phyloP scores from a whole-genome alignment of 2,113 vertebrate genomes.

The Noturus placidus region DNA sequence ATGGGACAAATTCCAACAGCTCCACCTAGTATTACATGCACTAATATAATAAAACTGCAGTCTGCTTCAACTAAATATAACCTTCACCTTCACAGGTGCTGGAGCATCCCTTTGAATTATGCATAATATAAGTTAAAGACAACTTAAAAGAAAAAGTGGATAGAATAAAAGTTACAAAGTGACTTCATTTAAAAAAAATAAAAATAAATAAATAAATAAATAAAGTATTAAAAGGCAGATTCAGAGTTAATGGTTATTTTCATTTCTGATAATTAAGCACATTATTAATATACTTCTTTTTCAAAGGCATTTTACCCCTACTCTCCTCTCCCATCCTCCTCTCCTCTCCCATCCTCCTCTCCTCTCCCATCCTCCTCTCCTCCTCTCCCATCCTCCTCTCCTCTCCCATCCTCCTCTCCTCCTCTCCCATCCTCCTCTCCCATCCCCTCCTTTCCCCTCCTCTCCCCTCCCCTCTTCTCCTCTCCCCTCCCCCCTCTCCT shows the following conservation, averaged over 20 bases:
- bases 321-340: not conserved
- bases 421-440: too few species aligned
- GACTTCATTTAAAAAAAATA: not conserved
- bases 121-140: not conserved
- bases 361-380: too few species aligned
- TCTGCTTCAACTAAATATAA: constrained; percentile 12
- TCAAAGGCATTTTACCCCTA: not conserved
- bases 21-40: constrained; percentile 25
- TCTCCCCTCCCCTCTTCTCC: too few species aligned
- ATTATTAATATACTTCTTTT: constrained; percentile 9
- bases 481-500: too few species aligned
- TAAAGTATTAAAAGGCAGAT: not conserved
- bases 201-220: not conserved
- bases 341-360: not conserved
- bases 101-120: not conserved
- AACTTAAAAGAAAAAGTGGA: not conserved
- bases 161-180: not conserved
- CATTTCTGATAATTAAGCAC: constrained; percentile 14
- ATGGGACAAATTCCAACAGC: constrained; percentile 42
- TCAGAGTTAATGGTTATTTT: constrained; percentile 18
- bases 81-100: not conserved
- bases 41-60: constrained; percentile 27
- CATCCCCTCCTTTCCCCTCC: too few species aligned
- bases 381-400: too few species aligned
- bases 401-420: too few species aligned